Evolutionary conservation across 2,888 invertebrate species (phyloP).

Genomic region (Hypomecis punctinalis): DNA sequence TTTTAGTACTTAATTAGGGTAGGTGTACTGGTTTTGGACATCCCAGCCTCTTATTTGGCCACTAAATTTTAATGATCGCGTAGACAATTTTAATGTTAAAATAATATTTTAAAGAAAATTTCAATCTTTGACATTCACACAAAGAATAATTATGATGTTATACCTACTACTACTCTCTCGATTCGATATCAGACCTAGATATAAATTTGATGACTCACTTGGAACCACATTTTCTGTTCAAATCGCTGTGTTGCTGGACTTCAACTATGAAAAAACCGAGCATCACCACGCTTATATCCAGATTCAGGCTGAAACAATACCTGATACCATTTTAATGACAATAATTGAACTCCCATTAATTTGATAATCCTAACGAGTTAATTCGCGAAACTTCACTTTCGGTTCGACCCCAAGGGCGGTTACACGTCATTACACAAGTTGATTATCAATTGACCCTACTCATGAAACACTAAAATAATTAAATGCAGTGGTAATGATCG

Average conservation of each 20-base stretch:
- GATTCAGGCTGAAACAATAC: slow-evolving; percentile 42
- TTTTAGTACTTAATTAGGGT: no score
- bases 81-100: no score
- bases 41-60: no score
- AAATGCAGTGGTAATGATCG: neutral
- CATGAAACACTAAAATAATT: slow-evolving; percentile 20
- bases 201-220: slow-evolving; percentile 52
- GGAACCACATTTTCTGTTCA: slow-evolving; percentile 61
- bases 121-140: no score
- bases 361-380: slow-evolving; percentile 42
- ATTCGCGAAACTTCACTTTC: slow-evolving; percentile 61
- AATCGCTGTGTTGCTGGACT: slow-evolving; percentile 59
- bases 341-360: slow-evolving; percentile 48
- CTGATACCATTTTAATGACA: slow-evolving; percentile 53
- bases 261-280: slow-evolving; percentile 53
- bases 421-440: slow-evolving; percentile 51
- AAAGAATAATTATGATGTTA: no score
- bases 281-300: slow-evolving; percentile 55
- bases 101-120: no score
- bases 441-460: slow-evolving; percentile 49
- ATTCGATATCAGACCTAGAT: neutral
- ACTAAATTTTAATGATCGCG: no score
- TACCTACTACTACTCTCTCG: no score
- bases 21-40: no score
- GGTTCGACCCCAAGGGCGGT: slow-evolving; percentile 55